These are phyloP conservation scores for Cyclophora punctaria DNA, from an alignment of 2,888 invertebrate genomes.

Conservation along the genomic window DNA sequence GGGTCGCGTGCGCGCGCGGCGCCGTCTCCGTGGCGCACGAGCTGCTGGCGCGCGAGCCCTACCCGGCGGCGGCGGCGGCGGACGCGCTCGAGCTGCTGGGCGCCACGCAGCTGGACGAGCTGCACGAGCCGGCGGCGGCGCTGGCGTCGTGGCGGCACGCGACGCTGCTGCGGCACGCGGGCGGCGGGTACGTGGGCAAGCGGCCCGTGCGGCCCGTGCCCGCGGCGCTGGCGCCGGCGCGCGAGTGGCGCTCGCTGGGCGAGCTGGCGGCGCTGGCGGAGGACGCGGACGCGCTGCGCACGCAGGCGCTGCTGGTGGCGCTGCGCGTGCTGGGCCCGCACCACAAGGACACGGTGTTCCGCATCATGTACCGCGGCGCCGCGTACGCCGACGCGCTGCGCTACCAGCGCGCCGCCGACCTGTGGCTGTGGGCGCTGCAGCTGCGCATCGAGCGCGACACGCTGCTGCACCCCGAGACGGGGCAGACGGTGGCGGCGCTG, in stretches of 20 bases:
- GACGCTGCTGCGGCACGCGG: slow-evolving; percentile 38
- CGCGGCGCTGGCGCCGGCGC: slow-evolving; percentile 77
- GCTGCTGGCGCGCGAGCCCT: slow-evolving; percentile 77
- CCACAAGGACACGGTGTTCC: slow-evolving; percentile 91
- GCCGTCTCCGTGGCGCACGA: slow-evolving; percentile 76
- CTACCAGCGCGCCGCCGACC: slow-evolving; percentile 88
- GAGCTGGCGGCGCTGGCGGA: slow-evolving; percentile 83
- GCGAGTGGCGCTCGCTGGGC: slow-evolving; percentile 82
- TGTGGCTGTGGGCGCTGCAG: slow-evolving; percentile 89
- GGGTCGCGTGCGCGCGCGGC: slow-evolving; percentile 80
- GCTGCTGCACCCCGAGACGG: slow-evolving; percentile 82
- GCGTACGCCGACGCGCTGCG: slow-evolving; percentile 45
- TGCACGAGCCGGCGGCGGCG: slow-evolving; percentile 83
- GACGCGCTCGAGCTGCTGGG: slow-evolving; percentile 92
- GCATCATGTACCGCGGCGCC: slow-evolving; percentile 78
- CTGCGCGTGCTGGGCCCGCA: slow-evolving; percentile 89
- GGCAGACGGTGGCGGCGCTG: slow-evolving; percentile 89
- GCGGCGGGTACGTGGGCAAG: slow-evolving; percentile 27
- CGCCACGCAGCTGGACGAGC: slow-evolving; percentile 90
- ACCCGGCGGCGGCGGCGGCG: slow-evolving; percentile 80
- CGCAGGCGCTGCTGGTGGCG: slow-evolving; percentile 90
- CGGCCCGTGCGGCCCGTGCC: slow-evolving; percentile 73
- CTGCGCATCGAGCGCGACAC: slow-evolving; percentile 87
- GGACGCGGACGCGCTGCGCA: slow-evolving; percentile 89
- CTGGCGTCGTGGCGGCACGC: slow-evolving; percentile 87